phyloP scores from a whole-genome alignment of 2,888 invertebrate genomes.

The Eupithecia subumbrata region DNA sequence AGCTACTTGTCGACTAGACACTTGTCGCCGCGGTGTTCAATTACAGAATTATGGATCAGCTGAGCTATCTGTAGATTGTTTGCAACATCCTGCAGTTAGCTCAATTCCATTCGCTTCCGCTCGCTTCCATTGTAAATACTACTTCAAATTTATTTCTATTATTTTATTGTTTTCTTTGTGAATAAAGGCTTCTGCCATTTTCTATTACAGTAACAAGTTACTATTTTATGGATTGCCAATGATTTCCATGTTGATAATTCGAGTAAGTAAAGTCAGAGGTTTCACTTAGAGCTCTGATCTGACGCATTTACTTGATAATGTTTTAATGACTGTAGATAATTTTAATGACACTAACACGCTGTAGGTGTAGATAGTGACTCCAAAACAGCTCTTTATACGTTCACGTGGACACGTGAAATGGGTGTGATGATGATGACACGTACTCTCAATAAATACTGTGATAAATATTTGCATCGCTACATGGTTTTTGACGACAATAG shows the following conservation, averaged over 20 bases:
- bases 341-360: conserved; percentile 8
- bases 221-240: not conserved
- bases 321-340: not conserved
- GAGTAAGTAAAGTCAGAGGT: not conserved
- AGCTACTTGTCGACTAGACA: no score
- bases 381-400: not conserved
- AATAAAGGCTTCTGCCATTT: no score
- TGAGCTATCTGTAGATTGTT: no score
- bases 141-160: no score
- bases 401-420: conserved; percentile 16
- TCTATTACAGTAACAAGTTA: no score
- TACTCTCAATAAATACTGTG: not conserved
- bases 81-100: no score
- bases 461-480: not conserved
- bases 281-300: not conserved
- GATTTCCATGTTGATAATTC: not conserved
- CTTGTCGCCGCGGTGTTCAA: no score
- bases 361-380: conserved; percentile 18
- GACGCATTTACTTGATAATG: not conserved
- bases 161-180: no score
- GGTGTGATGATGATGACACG: conserved; percentile 17
- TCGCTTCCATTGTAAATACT: no score
- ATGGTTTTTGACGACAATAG: not conserved
- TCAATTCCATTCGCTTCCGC: no score
- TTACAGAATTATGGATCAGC: no score